phyloP scores from a whole-genome alignment of 2,888 invertebrate genomes.

The Acanthoscelides obtectus region DNA sequence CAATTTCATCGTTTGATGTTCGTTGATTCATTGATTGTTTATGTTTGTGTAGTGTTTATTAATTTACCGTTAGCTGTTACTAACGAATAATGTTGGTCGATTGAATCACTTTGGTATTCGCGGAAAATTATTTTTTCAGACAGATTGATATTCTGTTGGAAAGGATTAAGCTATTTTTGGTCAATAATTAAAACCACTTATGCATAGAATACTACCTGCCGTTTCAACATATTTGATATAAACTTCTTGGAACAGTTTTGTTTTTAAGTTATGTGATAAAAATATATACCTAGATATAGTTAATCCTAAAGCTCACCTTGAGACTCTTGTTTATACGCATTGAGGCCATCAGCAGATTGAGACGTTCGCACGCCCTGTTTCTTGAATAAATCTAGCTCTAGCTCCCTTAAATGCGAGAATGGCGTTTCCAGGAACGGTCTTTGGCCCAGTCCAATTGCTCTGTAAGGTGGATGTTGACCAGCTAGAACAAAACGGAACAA shows the following conservation, averaged over 20 bases:
- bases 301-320: too few species aligned
- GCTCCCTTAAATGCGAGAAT: constrained; percentile 62
- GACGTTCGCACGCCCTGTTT: constrained; percentile 52
- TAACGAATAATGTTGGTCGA: background rate
- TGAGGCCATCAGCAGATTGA: constrained; percentile 35
- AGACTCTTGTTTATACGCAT: constrained; percentile 37
- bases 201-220: too few species aligned
- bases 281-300: too few species aligned
- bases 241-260: too few species aligned
- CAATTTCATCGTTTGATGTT: background rate
- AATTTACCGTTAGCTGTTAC: background rate
- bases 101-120: too few species aligned
- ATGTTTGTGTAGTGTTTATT: background rate
- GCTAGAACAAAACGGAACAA: constrained; percentile 37
- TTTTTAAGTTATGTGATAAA: too few species aligned
- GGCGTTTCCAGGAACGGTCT: constrained; percentile 63
- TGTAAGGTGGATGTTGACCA: constrained; percentile 64
- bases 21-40: background rate
- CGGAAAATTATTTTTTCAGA: too few species aligned
- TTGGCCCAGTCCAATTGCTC: constrained; percentile 69
- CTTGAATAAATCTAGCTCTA: constrained; percentile 59
- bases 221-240: too few species aligned
- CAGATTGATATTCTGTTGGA: too few species aligned
- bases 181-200: too few species aligned
- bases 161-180: too few species aligned